phyloP scores from a whole-genome alignment of 2,888 invertebrate species.

The Heliconius ismenius region DNA sequence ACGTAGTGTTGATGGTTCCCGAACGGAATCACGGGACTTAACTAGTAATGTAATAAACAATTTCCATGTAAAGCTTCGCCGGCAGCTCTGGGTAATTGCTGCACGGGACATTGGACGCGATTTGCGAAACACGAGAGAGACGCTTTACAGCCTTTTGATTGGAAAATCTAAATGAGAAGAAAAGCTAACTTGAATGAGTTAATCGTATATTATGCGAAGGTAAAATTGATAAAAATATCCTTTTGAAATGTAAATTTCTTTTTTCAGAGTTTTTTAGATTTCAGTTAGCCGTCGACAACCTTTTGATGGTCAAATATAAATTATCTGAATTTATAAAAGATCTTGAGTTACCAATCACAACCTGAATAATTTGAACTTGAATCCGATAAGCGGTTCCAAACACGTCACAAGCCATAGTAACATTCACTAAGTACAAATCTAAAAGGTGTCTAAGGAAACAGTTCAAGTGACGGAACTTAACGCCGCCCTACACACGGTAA shows the following conservation, averaged over 20 bases:
- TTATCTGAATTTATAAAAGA: too few relatives aligned
- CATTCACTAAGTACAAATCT: too few relatives aligned
- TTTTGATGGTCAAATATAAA: too few relatives aligned
- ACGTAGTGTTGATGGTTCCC: not conserved
- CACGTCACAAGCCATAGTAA: too few relatives aligned
- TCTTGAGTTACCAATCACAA: too few relatives aligned
- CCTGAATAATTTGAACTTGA: too few relatives aligned
- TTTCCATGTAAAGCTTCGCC: not conserved
- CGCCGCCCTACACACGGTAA: not conserved
- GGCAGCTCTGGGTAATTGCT: constrained; percentile 19
- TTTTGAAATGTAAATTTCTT: not conserved
- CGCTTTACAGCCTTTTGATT: constrained; percentile 24
- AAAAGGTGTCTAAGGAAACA: too few relatives aligned
- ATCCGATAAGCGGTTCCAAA: too few relatives aligned
- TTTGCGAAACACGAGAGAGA: constrained; percentile 14
- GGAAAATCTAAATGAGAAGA: constrained; percentile 7
- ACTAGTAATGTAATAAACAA: constrained; percentile 12
- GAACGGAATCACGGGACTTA: not conserved
- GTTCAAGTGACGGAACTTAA: not conserved
- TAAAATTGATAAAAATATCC: too few relatives aligned
- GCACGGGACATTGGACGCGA: constrained; percentile 21
- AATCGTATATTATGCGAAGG: too few relatives aligned
- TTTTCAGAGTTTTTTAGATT: not conserved
- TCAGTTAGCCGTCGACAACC: too few relatives aligned
- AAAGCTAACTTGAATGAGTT: constrained; percentile 10